Evolutionary conservation across 1,140 invertebrate genomes (phyloP).

Genomic region (Drosophila guanche): DNA sequence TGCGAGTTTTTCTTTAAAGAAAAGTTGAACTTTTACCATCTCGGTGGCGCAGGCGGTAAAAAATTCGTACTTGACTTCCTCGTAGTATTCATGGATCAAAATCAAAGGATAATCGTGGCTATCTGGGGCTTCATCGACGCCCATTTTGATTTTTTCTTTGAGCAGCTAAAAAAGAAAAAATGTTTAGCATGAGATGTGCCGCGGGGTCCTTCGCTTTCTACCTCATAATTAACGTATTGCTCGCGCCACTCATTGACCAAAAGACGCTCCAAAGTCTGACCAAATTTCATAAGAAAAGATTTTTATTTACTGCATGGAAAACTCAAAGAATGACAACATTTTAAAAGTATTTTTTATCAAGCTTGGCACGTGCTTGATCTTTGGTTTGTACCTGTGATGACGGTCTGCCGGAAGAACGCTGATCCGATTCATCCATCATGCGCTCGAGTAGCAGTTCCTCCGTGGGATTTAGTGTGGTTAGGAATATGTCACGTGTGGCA

Average conservation of each 20-base stretch:
- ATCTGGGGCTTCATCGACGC: constrained; percentile 22
- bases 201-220: background rate
- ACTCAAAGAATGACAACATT: background rate
- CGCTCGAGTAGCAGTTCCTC: constrained; percentile 26
- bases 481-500: constrained; percentile 55
- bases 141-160: constrained; percentile 7
- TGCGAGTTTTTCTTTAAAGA: background rate
- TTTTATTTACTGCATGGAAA: background rate
- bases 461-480: constrained; percentile 15
- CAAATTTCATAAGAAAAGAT: constrained; percentile 61
- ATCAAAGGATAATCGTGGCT: background rate
- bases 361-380: background rate
- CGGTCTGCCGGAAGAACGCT: background rate
- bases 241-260: constrained; percentile 70
- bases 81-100: background rate
- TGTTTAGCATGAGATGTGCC: background rate
- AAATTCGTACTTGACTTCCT: background rate
- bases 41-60: background rate
- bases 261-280: constrained; percentile 57
- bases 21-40: background rate
- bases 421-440: constrained; percentile 33
- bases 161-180: background rate
- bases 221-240: constrained; percentile 69
- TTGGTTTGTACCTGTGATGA: background rate
- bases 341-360: constrained; percentile 41